Evolutionary conservation across 2,797 vertebrate species (phyloP), one percentile per base, ranked within the genome.

Genomic region (Momotus momota): DNA sequence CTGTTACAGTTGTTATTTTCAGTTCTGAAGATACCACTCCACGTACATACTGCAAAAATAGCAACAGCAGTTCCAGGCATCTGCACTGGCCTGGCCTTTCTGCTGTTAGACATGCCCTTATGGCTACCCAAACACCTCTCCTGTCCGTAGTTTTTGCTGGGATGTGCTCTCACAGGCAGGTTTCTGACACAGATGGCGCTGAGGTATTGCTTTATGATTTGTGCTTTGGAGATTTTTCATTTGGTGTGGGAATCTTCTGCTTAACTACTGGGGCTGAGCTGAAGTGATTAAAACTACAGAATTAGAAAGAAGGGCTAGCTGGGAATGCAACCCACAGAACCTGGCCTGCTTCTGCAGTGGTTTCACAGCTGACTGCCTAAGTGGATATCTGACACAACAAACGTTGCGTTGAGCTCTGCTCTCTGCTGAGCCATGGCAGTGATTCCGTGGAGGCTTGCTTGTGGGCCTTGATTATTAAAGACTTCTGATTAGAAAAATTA

Each of bases 381-480:
- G 66, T 62, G 86, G 55, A 17, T 86, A 87, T 73, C 87, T 91
- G 75, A 87, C 49, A 82, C 61, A 85, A 74, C 91, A 87, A 94
- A 89, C 11, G 46, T 20, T 94, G 81, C 81, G 94, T 78, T 90
- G 91, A 97, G 86, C 72, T 90, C 72, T 78, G 58, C 64, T 94
- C 58, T 73, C 67, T 90, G 46, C 90, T 81, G 79, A 95, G 81
- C 91, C 54, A 35, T 45, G 73, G 49, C 61, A 66, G 38, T 33
- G 67, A 79, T 81, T 79, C 80, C 75, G 26, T 62, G 43, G 75
- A 55, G 66, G 26, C 45, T 94, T 75, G 49, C 69, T 66, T 79
- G 15, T 82, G 41, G 33, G 66, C 62, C 75, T 92, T 79, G 78
- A 54, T 31, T 94, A 86, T 35, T 91, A 89, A 94, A 83, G 61